phyloP scores from a whole-genome alignment of 2,113 vertebrate genomes.

The Origma solitaria region DNA sequence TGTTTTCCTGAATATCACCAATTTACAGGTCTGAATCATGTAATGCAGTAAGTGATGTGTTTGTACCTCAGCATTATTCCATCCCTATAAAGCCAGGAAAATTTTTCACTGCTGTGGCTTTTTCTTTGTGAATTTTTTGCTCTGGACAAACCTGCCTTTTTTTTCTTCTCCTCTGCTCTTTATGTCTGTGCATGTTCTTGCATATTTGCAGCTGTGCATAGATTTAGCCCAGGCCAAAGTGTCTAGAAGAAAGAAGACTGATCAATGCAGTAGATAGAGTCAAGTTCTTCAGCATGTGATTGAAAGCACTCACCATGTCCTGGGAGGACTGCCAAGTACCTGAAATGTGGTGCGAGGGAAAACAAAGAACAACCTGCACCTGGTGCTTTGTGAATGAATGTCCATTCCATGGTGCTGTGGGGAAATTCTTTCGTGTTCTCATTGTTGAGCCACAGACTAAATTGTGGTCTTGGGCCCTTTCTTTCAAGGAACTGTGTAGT shows the following conservation, averaged over 20 bases:
- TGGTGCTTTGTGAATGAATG: background rate
- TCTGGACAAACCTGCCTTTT: background rate
- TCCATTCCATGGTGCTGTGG: rapidly evolving
- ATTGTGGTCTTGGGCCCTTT: background rate
- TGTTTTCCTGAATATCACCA: background rate
- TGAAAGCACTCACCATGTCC: background rate
- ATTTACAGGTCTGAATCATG: background rate
- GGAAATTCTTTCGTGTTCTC: background rate
- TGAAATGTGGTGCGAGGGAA: rapidly evolving
- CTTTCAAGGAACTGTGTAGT: background rate
- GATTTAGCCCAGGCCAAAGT: background rate
- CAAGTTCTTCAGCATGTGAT: background rate
- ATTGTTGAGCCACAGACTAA: background rate
- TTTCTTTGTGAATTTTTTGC: background rate
- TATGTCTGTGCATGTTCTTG: rapidly evolving
- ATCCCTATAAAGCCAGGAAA: background rate
- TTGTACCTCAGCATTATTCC: background rate
- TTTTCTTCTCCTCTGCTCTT: background rate
- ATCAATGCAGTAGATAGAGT: background rate
- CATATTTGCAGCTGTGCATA: background rate
- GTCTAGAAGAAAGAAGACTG: background rate
- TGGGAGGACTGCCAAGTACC: background rate
- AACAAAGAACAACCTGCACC: background rate
- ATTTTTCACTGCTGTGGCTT: background rate
- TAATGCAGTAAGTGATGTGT: background rate